These are phyloP conservation scores for Temnothorax longispinosus DNA, from an alignment of 1,140 invertebrate species.

Conservation along the genomic window DNA sequence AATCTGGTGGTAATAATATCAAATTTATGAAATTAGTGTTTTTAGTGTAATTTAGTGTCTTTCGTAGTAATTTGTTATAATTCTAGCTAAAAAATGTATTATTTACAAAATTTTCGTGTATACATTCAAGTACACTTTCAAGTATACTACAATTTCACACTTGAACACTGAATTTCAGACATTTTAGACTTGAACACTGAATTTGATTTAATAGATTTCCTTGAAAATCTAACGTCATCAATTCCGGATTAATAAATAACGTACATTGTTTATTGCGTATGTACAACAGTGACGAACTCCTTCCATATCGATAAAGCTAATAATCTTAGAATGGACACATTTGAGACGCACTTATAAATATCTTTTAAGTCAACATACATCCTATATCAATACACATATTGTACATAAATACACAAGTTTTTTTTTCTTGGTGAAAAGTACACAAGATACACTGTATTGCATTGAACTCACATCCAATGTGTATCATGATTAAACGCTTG, in stretches of 20 bases:
- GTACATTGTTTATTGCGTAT: slow-evolving; percentile 5
- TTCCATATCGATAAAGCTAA: slow-evolving; percentile 50
- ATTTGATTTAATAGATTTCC: slow-evolving; percentile 17
- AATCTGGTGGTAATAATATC: no score
- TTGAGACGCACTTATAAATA: slow-evolving; percentile 10
- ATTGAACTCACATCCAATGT: slow-evolving; percentile 16
- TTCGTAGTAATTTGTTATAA: slow-evolving; percentile 20
- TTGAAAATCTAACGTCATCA: slow-evolving; percentile 17
- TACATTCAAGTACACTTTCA: neutral
- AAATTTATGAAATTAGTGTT: no score
- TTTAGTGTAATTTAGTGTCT: neutral
- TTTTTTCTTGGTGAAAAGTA: slow-evolving; percentile 20
- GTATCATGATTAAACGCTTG: slow-evolving; percentile 5
- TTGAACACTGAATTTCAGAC: slow-evolving; percentile 4
- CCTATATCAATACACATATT: slow-evolving; percentile 43
- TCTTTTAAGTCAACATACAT: slow-evolving; percentile 26
- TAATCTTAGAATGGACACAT: neutral
- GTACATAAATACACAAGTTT: slow-evolving; percentile 52
- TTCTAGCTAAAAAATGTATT: slow-evolving; percentile 21
- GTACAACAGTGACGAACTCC: neutral
- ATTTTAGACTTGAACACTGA: neutral
- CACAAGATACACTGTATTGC: neutral
- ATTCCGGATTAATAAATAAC: slow-evolving; percentile 11
- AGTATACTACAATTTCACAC: neutral
- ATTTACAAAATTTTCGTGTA: slow-evolving; percentile 45